Conservation (phyloP, 2,113 vertebrate genomes). For the Sylvicapra grimmia region DNA sequence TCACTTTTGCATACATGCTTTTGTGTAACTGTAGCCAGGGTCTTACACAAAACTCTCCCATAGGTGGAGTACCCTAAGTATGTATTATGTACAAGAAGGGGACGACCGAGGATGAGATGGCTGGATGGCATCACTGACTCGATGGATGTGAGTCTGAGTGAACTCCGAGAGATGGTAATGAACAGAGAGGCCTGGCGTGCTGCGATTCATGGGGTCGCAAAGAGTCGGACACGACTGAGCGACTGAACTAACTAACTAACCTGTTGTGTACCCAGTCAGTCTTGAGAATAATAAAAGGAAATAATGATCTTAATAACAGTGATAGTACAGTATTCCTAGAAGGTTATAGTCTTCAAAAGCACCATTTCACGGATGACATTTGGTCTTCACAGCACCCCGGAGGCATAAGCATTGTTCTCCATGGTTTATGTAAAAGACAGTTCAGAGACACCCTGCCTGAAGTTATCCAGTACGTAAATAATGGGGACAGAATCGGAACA, state of each 20-base stretch:
- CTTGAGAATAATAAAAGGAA: neutral
- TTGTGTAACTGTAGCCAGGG: neutral
- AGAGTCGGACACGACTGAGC: no score
- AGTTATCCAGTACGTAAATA: neutral
- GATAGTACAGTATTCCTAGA: neutral
- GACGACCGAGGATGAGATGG: no score
- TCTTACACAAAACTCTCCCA: neutral
- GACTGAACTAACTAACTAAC: no score
- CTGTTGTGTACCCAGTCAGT: neutral
- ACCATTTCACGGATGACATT: neutral
- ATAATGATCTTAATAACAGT: neutral
- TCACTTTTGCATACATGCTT: neutral
- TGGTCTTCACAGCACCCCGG: neutral
- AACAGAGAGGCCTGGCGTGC: no score
- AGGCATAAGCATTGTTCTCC: neutral
- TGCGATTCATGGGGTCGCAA: no score
- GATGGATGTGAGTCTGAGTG: no score
- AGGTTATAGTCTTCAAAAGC: neutral
- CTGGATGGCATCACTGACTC: no score
- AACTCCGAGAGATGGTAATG: no score
- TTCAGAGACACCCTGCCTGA: neutral
- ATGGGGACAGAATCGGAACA: neutral
- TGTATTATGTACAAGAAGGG: neutral
- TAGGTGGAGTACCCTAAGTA: neutral
- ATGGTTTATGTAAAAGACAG: neutral